A percentile compares a stretch with the other conserved stretches of the same genome.
phyloP scores from a whole-genome alignment of 1,140 invertebrate species.

The Colletes gigas region DNA sequence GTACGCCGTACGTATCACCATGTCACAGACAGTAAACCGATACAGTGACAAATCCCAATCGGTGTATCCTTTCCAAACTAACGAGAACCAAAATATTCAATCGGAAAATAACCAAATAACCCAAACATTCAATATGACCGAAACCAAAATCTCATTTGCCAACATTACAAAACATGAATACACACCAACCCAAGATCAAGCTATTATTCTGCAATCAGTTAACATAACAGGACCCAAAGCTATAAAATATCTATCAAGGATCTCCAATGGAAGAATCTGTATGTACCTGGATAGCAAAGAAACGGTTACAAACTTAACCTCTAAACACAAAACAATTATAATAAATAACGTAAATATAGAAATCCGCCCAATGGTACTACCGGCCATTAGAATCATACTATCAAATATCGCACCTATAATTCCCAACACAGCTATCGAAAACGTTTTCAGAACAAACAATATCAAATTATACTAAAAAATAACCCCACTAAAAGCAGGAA shows the following conservation, averaged over 20 bases:
- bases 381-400: not conserved
- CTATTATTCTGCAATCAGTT: not conserved
- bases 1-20: not conserved
- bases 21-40: not conserved
- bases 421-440: not conserved
- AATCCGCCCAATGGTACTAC: not conserved
- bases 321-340: not conserved
- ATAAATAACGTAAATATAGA: not conserved
- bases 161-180: not conserved
- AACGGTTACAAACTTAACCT: constrained; percentile 1
- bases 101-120: not conserved
- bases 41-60: not conserved
- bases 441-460: not conserved
- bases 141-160: not conserved
- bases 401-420: not conserved
- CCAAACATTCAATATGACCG: not conserved
- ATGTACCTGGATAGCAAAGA: constrained; percentile 14
- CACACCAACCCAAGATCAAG: not conserved
- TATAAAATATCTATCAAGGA: constrained; percentile 16
- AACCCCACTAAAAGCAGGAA: not conserved
- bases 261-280: constrained; percentile 21
- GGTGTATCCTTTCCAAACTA: not conserved
- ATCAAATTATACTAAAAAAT: not conserved
- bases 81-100: not conserved
- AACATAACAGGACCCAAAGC: constrained; percentile 8